Percentiles rank a stretch among this genome's conserved stretches.
Conservation (phyloP, 2,797 vertebrate genomes). For the Acanthopagrus latus region DNA sequence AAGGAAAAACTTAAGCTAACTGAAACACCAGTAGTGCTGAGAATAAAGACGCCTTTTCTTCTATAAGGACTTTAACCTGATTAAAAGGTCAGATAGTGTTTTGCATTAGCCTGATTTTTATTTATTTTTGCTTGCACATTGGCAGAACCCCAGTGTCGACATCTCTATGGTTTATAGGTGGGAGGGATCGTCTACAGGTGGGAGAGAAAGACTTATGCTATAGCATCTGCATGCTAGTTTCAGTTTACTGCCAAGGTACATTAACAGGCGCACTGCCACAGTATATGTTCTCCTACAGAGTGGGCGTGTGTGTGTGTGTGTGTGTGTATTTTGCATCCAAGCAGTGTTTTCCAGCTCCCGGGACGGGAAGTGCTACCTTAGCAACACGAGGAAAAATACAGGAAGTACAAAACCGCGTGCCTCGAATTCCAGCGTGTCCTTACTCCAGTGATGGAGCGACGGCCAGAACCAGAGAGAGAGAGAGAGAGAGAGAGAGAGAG, state of each 20-base stretch:
- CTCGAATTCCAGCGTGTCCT: slow-evolving; percentile 83
- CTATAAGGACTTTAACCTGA: background rate
- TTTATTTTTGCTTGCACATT: background rate
- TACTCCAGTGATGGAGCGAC: slow-evolving; percentile 56
- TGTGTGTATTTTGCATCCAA: slow-evolving; percentile 39
- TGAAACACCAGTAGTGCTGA: no score
- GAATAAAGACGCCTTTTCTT: background rate
- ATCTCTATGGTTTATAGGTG: background rate
- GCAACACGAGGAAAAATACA: slow-evolving; percentile 83
- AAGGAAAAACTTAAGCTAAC: no score
- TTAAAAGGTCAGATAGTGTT: background rate
- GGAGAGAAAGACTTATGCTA: background rate
- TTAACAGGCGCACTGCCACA: background rate
- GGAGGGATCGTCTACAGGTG: background rate
- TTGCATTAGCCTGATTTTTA: background rate
- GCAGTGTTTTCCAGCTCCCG: slow-evolving; percentile 71
- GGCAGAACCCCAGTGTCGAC: background rate
- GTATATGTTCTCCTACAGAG: slow-evolving; percentile 16
- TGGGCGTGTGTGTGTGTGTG: slow-evolving; percentile 4
- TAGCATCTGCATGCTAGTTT: background rate
- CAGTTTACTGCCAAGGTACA: slow-evolving; percentile 1
- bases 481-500: slow-evolving; percentile 55
- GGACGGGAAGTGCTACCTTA: slow-evolving; percentile 86
- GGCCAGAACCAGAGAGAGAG: slow-evolving; percentile 31
- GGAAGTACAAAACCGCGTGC: slow-evolving; percentile 82